Evolutionary conservation across 2,888 invertebrate species (phyloP).

Genomic region (Spisula solida): DNA sequence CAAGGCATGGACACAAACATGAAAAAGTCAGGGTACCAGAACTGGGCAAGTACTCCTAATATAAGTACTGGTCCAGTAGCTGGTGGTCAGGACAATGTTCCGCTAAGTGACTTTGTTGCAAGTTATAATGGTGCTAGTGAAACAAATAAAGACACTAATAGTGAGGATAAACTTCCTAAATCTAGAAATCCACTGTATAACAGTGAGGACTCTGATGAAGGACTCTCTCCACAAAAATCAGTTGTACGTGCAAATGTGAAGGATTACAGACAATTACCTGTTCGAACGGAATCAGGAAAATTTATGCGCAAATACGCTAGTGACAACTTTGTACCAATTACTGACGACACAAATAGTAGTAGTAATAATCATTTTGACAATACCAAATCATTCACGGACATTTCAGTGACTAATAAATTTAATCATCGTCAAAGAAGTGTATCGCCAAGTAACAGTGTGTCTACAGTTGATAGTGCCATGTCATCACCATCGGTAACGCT

Average conservation of each 20-base stretch:
- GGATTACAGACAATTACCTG: slow-evolving; percentile 68
- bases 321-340: slow-evolving; percentile 45
- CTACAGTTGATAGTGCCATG: slow-evolving; percentile 70
- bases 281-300: slow-evolving; percentile 67
- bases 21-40: slow-evolving; percentile 58
- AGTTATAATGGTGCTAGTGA: slow-evolving; percentile 71
- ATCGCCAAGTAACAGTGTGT: slow-evolving; percentile 68
- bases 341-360: slow-evolving; percentile 14
- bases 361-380: slow-evolving; percentile 25
- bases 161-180: slow-evolving; percentile 41
- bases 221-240: slow-evolving; percentile 72
- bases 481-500: slow-evolving; percentile 57
- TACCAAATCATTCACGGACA: slow-evolving; percentile 38
- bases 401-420: slow-evolving; percentile 24
- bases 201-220: slow-evolving; percentile 72
- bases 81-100: slow-evolving; percentile 43
- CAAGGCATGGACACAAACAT: slow-evolving; percentile 47
- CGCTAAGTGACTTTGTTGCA: slow-evolving; percentile 62
- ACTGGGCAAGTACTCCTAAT: slow-evolving; percentile 68
- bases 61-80: slow-evolving; percentile 26
- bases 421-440: slow-evolving; percentile 59
- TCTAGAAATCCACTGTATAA: slow-evolving; percentile 67
- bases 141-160: slow-evolving; percentile 43
- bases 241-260: slow-evolving; percentile 72
- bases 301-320: slow-evolving; percentile 66